Conservation (phyloP, 1,140 invertebrate genomes). For the Trigoniulus corallinus region DNA sequence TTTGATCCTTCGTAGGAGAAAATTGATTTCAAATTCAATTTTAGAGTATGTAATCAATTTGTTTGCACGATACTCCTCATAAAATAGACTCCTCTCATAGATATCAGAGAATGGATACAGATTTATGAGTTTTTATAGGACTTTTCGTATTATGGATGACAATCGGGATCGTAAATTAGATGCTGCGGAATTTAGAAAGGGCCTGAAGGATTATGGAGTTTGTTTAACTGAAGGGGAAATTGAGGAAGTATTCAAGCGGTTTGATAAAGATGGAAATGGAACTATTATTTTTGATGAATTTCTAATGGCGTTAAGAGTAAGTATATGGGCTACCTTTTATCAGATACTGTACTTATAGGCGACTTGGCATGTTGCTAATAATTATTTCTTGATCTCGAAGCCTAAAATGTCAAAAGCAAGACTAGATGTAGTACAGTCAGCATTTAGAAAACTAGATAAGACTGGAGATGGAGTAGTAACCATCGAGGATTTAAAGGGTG, state of each 20-base stretch:
- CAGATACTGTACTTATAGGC: not conserved
- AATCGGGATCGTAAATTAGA: conserved; percentile 16
- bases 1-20: no score
- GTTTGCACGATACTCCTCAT: no score
- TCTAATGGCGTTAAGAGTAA: conserved; percentile 25
- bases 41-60: no score
- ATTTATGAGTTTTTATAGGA: conserved; percentile 4
- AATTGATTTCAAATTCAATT: no score
- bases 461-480: conserved; percentile 20
- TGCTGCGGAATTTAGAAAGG: conserved; percentile 26
- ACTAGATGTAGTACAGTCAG: conserved; percentile 16
- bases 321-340: conserved; percentile 3
- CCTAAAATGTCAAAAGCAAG: conserved; percentile 17
- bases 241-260: conserved; percentile 18
- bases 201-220: conserved; percentile 26
- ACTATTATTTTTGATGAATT: conserved; percentile 30
- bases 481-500: conserved; percentile 17
- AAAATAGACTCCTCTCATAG: no score
- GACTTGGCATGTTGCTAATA: not conserved
- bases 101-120: no score
- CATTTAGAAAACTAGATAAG: conserved; percentile 20
- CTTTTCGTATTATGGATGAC: conserved; percentile 11
- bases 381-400: conserved; percentile 13
- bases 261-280: conserved; percentile 28
- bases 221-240: conserved; percentile 18